Evolutionary conservation across 2,113 vertebrate genomes (phyloP), one percentile per base, ranked within the genome.

Genomic region (Gavialis gangeticus): DNA sequence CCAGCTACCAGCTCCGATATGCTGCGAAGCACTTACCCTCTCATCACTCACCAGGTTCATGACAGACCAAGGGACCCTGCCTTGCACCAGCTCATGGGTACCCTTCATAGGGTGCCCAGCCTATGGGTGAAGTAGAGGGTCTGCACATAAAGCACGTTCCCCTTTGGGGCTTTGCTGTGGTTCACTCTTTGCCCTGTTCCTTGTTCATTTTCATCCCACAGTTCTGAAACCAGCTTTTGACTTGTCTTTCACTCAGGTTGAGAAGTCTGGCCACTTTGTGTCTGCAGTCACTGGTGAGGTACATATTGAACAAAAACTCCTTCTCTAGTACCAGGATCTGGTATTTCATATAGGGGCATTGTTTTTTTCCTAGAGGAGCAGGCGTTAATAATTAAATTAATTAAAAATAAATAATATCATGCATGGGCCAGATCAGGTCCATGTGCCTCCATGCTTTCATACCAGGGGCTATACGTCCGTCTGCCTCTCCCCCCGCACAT

Each of bases 141-240:
- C 46, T 46, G 46, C 7, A 46, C 46, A 46, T 46, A 46, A 46
- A 46, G 46, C 46, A 46, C 46, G 9, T 46, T 46, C 46, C 46
- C 46, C 46, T 46, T 46, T 46, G 80, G 34, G 46, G 73, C 85
- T 85, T 82, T 63, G 27, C 80, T 73, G 76, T 11, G 18, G 85
- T 85, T 97, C 98, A 99, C 96, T 99, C 99, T 97, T 99, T 99
- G 90, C 99, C 98, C 92, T 99, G 99, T 63, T 99, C 99, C 96
- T 99, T 99, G 97, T 98, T 99, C 98, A 99, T 99, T 97, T 99
- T 99, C 99, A 99, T 99, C 96, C 99, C 98, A 91, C 99, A 98
- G 98, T 99, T 99, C 98, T 99, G 99, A 98, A 99, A 99, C 99
- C 99, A 99, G 97, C 99, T 99, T 98, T 99, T 99, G 95, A 99